A percentile compares a stretch with the other conserved stretches of the same genome.
Evolutionary conservation across 2,797 vertebrate species (phyloP).

Genomic region (Myripristis jacobus): DNA sequence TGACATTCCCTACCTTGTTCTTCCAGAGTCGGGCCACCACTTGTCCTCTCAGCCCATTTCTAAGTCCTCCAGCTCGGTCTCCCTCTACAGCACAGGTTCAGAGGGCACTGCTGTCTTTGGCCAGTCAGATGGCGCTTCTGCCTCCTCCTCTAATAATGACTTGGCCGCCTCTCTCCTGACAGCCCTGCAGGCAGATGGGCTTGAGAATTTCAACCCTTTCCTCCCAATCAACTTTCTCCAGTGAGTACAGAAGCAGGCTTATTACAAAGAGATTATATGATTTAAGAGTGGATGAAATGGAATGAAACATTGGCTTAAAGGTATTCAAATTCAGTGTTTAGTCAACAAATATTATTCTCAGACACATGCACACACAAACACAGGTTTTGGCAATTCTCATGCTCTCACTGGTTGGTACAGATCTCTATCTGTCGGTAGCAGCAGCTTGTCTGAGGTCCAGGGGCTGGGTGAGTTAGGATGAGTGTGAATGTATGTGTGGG

Average conservation of each 20-base stretch:
- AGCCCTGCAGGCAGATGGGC: conserved; percentile 80
- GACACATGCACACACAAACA: neutral
- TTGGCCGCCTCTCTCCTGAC: conserved; percentile 82
- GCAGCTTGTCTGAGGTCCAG: conserved; percentile 74
- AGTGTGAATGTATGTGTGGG: conserved; percentile 22
- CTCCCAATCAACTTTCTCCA: conserved; percentile 87
- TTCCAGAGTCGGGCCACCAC: conserved; percentile 74
- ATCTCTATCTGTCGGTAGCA: conserved; percentile 74
- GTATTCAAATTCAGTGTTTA: conserved; percentile 5
- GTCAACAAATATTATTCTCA: neutral
- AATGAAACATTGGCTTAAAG: no score
- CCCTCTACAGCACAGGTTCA: conserved; percentile 85
- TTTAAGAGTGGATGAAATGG: no score
- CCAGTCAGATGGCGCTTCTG: conserved; percentile 84
- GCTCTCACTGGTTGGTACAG: conserved; percentile 70
- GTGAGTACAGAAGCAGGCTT: conserved; percentile 74
- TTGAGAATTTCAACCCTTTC: conserved; percentile 86
- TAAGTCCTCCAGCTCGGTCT: conserved; percentile 86
- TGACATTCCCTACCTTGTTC: conserved; percentile 2
- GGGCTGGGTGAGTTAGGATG: conserved; percentile 80
- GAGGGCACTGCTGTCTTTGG: conserved; percentile 85
- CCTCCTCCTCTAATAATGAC: conserved; percentile 85
- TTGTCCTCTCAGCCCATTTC: conserved; percentile 81
- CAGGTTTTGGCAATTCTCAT: conserved; percentile 2
- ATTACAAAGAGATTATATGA: no score